Conservation (phyloP, 1,140 invertebrate genomes). For the Drosophila oshimai region DNA sequence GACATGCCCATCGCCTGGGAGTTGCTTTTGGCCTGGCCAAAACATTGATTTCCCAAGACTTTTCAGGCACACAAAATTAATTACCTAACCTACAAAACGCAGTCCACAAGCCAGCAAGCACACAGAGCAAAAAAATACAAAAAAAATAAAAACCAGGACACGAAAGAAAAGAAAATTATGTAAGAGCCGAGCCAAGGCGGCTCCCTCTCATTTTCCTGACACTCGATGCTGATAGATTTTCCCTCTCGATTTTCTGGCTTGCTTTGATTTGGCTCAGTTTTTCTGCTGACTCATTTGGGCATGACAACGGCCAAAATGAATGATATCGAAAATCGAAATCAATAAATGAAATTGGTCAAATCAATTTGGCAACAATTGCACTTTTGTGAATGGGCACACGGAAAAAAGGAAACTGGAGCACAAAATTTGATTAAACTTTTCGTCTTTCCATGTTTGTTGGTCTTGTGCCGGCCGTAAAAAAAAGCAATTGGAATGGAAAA, state of each 20-base stretch:
- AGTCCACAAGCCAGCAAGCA: constrained; percentile 31
- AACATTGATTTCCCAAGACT: constrained; percentile 80
- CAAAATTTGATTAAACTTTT: constrained; percentile 72
- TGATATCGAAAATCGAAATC: constrained; percentile 79
- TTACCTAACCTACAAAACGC: constrained; percentile 77
- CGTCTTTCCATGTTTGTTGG: constrained; percentile 11
- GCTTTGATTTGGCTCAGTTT: constrained; percentile 35
- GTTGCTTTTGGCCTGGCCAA: constrained; percentile 26
- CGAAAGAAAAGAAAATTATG: constrained; percentile 44
- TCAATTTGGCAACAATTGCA: constrained; percentile 80
- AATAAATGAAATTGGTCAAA: constrained; percentile 80
- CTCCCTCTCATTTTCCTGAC: constrained; percentile 1
- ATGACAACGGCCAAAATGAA: constrained; percentile 65
- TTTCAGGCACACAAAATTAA: constrained; percentile 73
- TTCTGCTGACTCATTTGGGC: constrained; percentile 73
- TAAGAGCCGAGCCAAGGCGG: constrained; percentile 26
- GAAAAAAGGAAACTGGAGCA: constrained; percentile 49
- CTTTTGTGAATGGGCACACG: constrained; percentile 37
- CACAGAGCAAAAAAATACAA: constrained; percentile 8
- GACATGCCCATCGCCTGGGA: constrained; percentile 44
- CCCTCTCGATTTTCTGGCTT: constrained; percentile 38
- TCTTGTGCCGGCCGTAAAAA: constrained; percentile 7
- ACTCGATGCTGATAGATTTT: constrained; percentile 50
- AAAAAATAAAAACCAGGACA: background rate
- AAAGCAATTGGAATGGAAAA: constrained; percentile 15